Conservation (phyloP, 2,797 vertebrate genomes). For the Nothura maculosa region DNA sequence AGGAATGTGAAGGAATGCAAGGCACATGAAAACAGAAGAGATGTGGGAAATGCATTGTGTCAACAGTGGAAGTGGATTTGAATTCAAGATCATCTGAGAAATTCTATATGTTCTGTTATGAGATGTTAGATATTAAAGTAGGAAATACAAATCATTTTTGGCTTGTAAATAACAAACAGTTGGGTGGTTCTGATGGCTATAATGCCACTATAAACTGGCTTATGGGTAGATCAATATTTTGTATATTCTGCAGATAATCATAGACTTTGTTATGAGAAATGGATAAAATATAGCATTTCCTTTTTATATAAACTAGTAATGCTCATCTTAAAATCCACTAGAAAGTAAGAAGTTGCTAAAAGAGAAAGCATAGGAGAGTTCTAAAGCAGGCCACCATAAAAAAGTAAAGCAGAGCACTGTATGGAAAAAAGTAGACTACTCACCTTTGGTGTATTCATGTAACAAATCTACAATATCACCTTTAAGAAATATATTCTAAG, state of each 20-base stretch:
- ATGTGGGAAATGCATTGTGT: not conserved
- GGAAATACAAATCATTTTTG: not conserved
- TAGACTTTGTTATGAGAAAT: not conserved
- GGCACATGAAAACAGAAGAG: not conserved
- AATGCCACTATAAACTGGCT: not conserved
- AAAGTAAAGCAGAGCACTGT: not conserved
- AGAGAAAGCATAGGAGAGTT: not conserved
- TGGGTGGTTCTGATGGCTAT: not conserved
- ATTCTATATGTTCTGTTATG: not conserved
- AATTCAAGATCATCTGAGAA: constrained; percentile 11
- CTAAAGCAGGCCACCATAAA: not conserved
- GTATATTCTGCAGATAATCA: not conserved
- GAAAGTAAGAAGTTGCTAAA: not conserved
- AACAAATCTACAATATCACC: not conserved
- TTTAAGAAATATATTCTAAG: not conserved
- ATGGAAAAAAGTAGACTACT: not conserved
- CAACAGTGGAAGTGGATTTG: not conserved
- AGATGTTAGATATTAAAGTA: not conserved
- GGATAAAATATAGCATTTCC: not conserved
- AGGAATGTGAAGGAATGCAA: not conserved
- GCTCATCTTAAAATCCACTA: not conserved
- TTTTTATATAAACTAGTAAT: not conserved
- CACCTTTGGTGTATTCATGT: not conserved
- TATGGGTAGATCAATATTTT: not conserved
- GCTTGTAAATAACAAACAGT: not conserved